These are phyloP conservation scores for Trematocara zebra DNA, from an alignment of 2,113 vertebrate species.

Conservation along the genomic window DNA sequence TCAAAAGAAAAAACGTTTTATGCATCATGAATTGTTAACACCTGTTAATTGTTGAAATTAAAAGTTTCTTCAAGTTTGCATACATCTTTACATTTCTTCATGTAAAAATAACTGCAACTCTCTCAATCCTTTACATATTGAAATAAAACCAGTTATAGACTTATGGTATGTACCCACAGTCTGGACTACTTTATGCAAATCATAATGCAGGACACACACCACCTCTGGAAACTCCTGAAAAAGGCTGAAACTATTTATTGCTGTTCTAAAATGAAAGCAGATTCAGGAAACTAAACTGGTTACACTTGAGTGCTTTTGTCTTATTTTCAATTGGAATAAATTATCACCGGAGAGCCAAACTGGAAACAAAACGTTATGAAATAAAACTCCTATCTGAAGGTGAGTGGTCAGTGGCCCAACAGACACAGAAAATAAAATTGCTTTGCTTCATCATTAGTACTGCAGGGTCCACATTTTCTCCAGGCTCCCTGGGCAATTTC, in stretches of 20 bases:
- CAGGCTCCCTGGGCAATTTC: slow-evolving; percentile 5
- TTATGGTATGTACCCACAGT: not conserved
- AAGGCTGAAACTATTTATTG: not conserved
- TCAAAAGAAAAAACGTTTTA: not conserved
- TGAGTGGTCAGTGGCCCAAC: not conserved
- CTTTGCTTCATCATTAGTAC: not conserved
- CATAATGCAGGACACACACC: not conserved
- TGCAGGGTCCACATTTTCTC: not conserved
- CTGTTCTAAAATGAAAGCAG: not conserved
- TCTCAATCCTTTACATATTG: not conserved
- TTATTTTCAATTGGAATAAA: not conserved
- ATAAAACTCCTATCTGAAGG: not conserved
- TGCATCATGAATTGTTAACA: not conserved
- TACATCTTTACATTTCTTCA: not conserved
- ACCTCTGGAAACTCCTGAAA: not conserved
- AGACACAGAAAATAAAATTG: not conserved
- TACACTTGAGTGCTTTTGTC: not conserved
- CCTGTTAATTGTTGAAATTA: not conserved
- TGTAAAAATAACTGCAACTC: not conserved
- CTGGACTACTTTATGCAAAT: not conserved
- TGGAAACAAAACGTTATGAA: not conserved
- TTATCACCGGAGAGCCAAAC: not conserved
- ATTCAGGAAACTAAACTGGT: not conserved
- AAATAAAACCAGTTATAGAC: not conserved
- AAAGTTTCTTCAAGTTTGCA: not conserved